Percentiles rank a stretch among this genome's conserved stretches.
phyloP scores from a whole-genome alignment of 2,797 vertebrate species.

The Rhynchotus rufescens region DNA sequence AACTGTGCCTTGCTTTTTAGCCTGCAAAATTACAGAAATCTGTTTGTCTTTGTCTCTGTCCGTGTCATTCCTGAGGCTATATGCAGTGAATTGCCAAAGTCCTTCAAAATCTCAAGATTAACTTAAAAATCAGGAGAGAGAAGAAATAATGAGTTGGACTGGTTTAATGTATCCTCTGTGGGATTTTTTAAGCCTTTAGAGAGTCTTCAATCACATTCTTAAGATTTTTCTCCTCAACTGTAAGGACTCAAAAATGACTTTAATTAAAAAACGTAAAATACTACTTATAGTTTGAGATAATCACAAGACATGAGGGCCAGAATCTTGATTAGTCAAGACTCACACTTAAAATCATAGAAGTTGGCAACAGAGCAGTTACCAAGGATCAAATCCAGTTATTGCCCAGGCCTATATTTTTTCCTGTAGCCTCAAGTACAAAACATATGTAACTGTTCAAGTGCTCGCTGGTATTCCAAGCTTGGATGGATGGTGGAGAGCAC shows the following conservation, averaged over 20 bases:
- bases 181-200: background rate
- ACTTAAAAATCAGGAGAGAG: background rate
- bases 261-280: background rate
- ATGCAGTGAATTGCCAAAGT: constrained; percentile 22
- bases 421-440: background rate
- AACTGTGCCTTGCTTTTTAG: constrained; percentile 2
- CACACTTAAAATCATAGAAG: background rate
- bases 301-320: background rate
- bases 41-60: background rate
- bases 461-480: background rate
- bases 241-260: constrained; percentile 18
- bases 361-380: background rate
- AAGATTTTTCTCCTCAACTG: background rate
- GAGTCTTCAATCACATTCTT: background rate
- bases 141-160: background rate
- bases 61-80: background rate
- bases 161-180: background rate
- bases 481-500: background rate
- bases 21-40: background rate
- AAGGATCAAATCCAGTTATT: background rate
- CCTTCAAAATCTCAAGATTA: constrained; percentile 16
- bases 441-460: background rate
- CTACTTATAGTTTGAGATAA: background rate
- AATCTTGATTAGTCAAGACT: background rate
- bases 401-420: background rate